phyloP scores from a whole-genome alignment of 2,113 vertebrate species.

The Oreochromis spilurus region DNA sequence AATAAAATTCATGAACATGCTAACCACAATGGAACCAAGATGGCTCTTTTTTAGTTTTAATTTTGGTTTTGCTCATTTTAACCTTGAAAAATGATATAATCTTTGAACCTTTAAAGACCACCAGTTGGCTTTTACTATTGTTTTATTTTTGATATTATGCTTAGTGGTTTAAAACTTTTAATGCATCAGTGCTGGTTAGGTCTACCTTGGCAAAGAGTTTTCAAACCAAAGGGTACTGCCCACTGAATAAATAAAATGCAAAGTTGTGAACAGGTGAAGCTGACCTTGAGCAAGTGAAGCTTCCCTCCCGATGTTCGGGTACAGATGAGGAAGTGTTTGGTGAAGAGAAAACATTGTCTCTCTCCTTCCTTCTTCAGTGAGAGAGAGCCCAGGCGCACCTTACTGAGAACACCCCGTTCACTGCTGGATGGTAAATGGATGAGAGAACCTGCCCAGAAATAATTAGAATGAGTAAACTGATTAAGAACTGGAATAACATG shows the following conservation, averaged over 20 bases:
- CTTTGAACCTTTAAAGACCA: background rate
- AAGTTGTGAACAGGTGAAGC: background rate
- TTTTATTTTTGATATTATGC: background rate
- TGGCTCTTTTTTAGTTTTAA: background rate
- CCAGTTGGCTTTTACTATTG: background rate
- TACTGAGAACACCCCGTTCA: slow-evolving; percentile 91
- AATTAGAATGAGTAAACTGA: background rate
- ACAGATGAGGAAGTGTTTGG: slow-evolving; percentile 94
- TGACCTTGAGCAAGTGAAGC: slow-evolving; percentile 92
- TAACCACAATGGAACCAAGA: background rate
- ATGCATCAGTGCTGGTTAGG: background rate
- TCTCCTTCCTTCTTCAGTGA: slow-evolving; percentile 95
- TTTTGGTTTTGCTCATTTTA: background rate
- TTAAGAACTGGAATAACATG: background rate
- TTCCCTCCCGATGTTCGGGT: slow-evolving; percentile 94
- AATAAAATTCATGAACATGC: background rate
- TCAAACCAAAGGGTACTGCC: background rate
- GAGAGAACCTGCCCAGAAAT: slow-evolving; percentile 79
- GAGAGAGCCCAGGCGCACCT: slow-evolving; percentile 88
- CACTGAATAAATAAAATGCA: background rate
- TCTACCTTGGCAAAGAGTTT: background rate
- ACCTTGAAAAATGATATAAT: background rate
- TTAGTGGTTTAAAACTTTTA: background rate
- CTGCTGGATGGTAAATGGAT: slow-evolving; percentile 92
- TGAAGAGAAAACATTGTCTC: slow-evolving; percentile 93